Evolutionary conservation across 2,797 vertebrate genomes (phyloP).

Genomic region (Tokudaia muenninki): DNA sequence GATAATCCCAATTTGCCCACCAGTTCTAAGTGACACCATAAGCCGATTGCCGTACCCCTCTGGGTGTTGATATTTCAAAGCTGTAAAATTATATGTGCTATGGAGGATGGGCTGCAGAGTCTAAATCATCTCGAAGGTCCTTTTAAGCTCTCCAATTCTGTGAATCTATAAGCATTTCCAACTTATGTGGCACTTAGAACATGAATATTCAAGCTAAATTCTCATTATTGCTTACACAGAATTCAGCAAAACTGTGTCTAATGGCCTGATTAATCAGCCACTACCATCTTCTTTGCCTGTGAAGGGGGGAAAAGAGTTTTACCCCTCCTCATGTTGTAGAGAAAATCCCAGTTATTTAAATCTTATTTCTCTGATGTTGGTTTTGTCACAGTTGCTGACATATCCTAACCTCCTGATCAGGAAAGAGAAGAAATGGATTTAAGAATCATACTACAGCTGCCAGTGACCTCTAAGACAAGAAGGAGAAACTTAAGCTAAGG

Average conservation of each 20-base stretch:
- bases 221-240: conserved; percentile 74
- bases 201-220: conserved; percentile 80
- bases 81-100: conserved; percentile 61
- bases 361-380: conserved; percentile 29
- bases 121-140: conserved; percentile 72
- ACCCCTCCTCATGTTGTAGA: conserved; percentile 30
- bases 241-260: conserved; percentile 75
- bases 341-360: conserved; percentile 60
- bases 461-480: conserved; percentile 31
- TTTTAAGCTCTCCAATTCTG: conserved; percentile 69
- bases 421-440: conserved; percentile 9
- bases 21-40: not conserved
- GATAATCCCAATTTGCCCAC: not conserved
- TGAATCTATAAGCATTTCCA: conserved; percentile 73
- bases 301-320: conserved; percentile 44
- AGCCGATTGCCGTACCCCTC: not conserved
- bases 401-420: not conserved
- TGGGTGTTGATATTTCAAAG: conserved; percentile 43
- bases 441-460: conserved; percentile 25
- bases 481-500: conserved; percentile 21
- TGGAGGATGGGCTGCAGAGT: conserved; percentile 49
- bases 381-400: conserved; percentile 4
- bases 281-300: conserved; percentile 69
- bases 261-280: conserved; percentile 81
- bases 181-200: conserved; percentile 67